Evolutionary conservation across 23 tunicate species (phyloP), one percentile per base, ranked within the genome.

Genomic region (Diplosoma virens): DNA sequence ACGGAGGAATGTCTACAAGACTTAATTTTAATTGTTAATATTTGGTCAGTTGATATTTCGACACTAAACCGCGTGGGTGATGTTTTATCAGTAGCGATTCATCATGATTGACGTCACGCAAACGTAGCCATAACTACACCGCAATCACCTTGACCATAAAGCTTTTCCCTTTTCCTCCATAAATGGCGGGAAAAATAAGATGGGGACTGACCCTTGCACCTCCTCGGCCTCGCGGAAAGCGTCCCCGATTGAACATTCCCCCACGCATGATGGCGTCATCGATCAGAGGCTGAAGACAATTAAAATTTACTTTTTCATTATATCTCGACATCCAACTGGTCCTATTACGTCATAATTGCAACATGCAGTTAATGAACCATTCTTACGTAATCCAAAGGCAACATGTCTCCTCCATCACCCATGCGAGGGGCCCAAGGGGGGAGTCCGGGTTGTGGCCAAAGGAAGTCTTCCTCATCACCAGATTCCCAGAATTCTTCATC

Each of bases 121-220:
- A n/a, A n/a, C n/a, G n/a, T n/a, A n/a, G n/a, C n/a, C n/a, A n/a
- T n/a, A n/a, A n/a, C n/a, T n/a, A n/a, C n/a, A n/a, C n/a, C n/a
- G 3, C 76, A 34, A 33, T 65, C 47, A 78, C 83, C 46, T 70
- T 81, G 3, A 81, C 85, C 56, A 26, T 68, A 9, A 70, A 2
- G 9, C 74, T 58, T 32, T 81, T 81, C 31, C 55, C 85, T 69
- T 70, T 81, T 1, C 66, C 23, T 21, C 85, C 85, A 70, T 81
- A 81, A 22, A 81, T 81, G 24, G 64, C 45, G 0, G 36, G 35
- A 67, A 11, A 37, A 2, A 14, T 25, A 2, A 25, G 7, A 2
- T 52, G 74, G 9, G 36, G 7, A 6, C 74, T 52, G 23, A 4
- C 14, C 25, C 74, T 5, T 9, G 20, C 5, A 2, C 50, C 52